phyloP scores from a whole-genome alignment of 2,113 vertebrate species.

The Ailuropoda melanoleuca region DNA sequence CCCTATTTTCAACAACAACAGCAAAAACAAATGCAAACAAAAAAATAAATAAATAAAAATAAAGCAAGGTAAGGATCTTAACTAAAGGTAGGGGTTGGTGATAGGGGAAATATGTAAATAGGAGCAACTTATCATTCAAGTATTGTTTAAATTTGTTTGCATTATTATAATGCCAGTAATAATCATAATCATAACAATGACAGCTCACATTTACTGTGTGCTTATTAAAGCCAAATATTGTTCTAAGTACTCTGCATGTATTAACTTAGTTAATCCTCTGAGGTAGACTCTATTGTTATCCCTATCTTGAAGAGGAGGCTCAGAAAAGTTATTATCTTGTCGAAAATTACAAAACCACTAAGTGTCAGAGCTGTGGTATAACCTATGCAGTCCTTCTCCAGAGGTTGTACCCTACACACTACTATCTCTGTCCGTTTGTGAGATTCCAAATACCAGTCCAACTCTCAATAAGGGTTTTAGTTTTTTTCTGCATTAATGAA shows the following conservation, averaged over 20 bases:
- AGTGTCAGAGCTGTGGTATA: neutral
- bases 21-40: neutral
- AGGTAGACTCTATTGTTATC: neutral
- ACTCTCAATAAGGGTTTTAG: neutral
- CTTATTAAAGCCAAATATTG: neutral
- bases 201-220: neutral
- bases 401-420: neutral
- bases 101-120: neutral
- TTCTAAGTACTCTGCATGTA: neutral
- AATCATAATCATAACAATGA: neutral
- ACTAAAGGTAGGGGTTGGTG: neutral
- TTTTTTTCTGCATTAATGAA: neutral
- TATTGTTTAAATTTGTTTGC: neutral
- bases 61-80: neutral
- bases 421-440: neutral
- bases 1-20: slow-evolving; percentile 6
- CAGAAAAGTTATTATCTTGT: neutral
- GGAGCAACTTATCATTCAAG: neutral
- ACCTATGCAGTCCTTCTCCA: neutral
- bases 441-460: neutral
- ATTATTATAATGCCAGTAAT: neutral
- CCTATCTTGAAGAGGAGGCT: neutral
- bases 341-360: neutral
- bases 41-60: neutral
- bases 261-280: neutral